These are phyloP conservation scores for Acanthaster planci DNA, from an alignment of 35 echinoderm and acorn worm genomes.

Conservation along the genomic window DNA sequence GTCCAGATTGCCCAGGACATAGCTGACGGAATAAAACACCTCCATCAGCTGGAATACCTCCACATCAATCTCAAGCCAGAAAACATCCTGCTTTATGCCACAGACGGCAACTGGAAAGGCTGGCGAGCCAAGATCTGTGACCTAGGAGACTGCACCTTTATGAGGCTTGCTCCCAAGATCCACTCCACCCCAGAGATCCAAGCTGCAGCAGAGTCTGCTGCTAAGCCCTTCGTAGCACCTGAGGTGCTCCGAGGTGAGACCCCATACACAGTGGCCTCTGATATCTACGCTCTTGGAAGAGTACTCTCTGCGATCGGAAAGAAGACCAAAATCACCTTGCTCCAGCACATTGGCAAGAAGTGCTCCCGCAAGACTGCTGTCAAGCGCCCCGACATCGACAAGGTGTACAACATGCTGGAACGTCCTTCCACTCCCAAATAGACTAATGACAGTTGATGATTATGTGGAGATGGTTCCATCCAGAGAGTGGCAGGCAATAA, in stretches of 20 bases:
- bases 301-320: neutral
- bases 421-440: no score
- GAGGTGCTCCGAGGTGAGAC: neutral
- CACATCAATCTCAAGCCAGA: neutral
- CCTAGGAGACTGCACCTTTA: neutral
- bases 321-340: neutral
- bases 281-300: neutral
- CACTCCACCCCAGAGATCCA: no score
- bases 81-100: slow-evolving; percentile 13
- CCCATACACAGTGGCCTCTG: neutral
- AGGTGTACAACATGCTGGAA: neutral
- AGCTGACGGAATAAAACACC: neutral
- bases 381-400: neutral
- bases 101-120: slow-evolving; percentile 1
- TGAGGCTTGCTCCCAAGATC: neutral
- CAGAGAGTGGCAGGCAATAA: no score
- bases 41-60: neutral
- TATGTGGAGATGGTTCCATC: no score
- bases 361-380: neutral
- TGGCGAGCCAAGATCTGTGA: slow-evolving; percentile 22
- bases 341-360: neutral
- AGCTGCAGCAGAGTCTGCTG: no score
- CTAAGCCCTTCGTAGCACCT: neutral
- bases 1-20: slow-evolving; percentile 9
- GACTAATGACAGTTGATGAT: no score